Percentiles rank a stretch among this genome's conserved stretches.
phyloP scores from a whole-genome alignment of 35 echinoderm and acorn worm genomes.

The Holothuria glaberrima region DNA sequence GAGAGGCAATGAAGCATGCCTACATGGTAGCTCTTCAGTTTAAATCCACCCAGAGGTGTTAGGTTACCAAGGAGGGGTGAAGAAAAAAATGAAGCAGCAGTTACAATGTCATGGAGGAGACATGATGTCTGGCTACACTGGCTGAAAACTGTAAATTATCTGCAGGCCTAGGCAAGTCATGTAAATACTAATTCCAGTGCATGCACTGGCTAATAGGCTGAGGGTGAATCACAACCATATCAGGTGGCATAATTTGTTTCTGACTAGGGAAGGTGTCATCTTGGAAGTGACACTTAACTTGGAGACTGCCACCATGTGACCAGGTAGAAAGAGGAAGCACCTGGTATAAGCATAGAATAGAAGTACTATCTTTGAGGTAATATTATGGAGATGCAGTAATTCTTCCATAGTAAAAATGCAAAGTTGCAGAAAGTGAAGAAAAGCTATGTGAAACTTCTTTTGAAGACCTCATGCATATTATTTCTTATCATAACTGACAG shows the following conservation, averaged over 20 bases:
- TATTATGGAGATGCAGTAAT: too few relatives aligned
- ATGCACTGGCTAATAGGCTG: constrained; percentile 37
- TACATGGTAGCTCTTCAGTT: constrained; percentile 37
- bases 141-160: constrained; percentile 46
- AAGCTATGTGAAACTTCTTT: too few relatives aligned
- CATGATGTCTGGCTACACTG: constrained; percentile 40
- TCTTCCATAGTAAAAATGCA: too few relatives aligned
- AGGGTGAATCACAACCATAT: constrained; percentile 19
- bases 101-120: constrained; percentile 48
- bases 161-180: constrained; percentile 21
- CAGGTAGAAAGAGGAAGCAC: too few relatives aligned
- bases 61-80: constrained; percentile 8
- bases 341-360: too few relatives aligned
- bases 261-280: not conserved
- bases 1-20: constrained; percentile 34
- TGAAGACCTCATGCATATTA: too few relatives aligned
- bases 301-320: too few relatives aligned
- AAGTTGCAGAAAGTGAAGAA: too few relatives aligned
- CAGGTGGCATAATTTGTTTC: constrained; percentile 23
- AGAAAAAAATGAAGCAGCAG: constrained; percentile 31
- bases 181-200: constrained; percentile 15
- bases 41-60: constrained; percentile 36
- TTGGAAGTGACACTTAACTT: not conserved
- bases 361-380: too few relatives aligned
- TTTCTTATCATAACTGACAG: too few relatives aligned